Conservation (phyloP, 2,888 invertebrate species). For the Melanotus villosus region DNA sequence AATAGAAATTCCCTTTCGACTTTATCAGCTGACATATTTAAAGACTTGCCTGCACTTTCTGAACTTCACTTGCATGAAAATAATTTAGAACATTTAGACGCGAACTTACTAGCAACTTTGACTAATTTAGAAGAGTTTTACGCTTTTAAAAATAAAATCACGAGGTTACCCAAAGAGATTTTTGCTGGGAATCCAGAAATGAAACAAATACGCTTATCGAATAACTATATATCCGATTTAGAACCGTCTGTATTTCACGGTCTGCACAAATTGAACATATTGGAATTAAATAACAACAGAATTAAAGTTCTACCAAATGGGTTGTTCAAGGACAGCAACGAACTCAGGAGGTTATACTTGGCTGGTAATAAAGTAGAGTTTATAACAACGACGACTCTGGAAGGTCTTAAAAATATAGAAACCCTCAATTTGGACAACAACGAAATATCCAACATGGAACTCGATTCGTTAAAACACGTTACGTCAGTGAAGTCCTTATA, state of each 20-base stretch:
- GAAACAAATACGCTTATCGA: background rate
- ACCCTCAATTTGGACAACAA: background rate
- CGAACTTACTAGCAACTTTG: background rate
- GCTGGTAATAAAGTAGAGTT: background rate
- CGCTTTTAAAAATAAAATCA: slow-evolving; percentile 15
- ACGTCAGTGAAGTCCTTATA: background rate
- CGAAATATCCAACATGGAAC: slow-evolving; percentile 5
- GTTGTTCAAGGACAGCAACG: background rate
- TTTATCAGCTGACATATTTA: slow-evolving; percentile 2
- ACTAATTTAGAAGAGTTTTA: background rate
- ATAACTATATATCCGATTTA: slow-evolving; percentile 3
- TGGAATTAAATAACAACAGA: background rate
- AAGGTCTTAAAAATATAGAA: background rate
- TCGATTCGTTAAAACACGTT: background rate
- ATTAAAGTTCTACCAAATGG: background rate
- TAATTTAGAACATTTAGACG: background rate
- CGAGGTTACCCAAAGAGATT: background rate
- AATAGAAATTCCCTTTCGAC: slow-evolving; percentile 1
- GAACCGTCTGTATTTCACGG: background rate
- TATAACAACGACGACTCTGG: background rate
- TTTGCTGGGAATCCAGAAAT: background rate
- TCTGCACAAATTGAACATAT: background rate
- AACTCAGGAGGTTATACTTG: background rate
- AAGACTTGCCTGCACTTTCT: background rate
- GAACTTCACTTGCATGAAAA: slow-evolving; percentile 12